A percentile compares a stretch with the other conserved stretches of the same genome.
Evolutionary conservation across 2,888 invertebrate species (phyloP).

Genomic region (Phasia obesa): DNA sequence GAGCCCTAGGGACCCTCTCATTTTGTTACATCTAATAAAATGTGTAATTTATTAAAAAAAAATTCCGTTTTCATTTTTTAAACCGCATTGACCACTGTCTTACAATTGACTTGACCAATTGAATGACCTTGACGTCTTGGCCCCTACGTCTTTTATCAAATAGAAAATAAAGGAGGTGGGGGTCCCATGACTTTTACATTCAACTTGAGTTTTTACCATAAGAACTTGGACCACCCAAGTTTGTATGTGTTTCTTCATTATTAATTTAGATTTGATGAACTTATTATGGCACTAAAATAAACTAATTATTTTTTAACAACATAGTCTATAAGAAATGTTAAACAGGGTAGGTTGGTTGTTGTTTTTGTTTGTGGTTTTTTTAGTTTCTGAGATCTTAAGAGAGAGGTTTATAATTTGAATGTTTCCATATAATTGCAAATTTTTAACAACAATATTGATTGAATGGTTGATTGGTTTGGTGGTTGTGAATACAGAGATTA

Average conservation of each 20-base stretch:
- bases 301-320: conserved; percentile 32
- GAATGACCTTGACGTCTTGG: too few species aligned
- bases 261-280: conserved; percentile 24
- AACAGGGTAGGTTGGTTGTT: conserved; percentile 31
- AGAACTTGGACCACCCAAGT: too few species aligned
- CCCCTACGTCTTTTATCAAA: too few species aligned
- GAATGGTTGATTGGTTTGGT: conserved; percentile 45
- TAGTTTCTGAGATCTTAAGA: conserved; percentile 15
- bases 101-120: too few species aligned
- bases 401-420: conserved; percentile 32
- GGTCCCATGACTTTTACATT: too few species aligned
- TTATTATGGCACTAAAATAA: conserved; percentile 4
- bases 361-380: conserved; percentile 7
- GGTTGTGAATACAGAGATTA: conserved; percentile 56
- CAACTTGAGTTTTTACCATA: too few species aligned
- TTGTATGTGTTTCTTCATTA: conserved; percentile 3
- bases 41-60: too few species aligned
- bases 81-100: too few species aligned
- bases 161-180: too few species aligned
- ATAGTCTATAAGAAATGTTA: conserved; percentile 53
- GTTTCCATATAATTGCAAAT: conserved; percentile 55
- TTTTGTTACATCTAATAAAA: too few species aligned
- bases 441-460: conserved; percentile 62
- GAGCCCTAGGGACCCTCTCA: too few species aligned
- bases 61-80: too few species aligned